Percentiles rank a stretch among this genome's conserved stretches.
Evolutionary conservation across 2,797 vertebrate genomes (phyloP).

Genomic region (Cynodonichthys magdalenae): DNA sequence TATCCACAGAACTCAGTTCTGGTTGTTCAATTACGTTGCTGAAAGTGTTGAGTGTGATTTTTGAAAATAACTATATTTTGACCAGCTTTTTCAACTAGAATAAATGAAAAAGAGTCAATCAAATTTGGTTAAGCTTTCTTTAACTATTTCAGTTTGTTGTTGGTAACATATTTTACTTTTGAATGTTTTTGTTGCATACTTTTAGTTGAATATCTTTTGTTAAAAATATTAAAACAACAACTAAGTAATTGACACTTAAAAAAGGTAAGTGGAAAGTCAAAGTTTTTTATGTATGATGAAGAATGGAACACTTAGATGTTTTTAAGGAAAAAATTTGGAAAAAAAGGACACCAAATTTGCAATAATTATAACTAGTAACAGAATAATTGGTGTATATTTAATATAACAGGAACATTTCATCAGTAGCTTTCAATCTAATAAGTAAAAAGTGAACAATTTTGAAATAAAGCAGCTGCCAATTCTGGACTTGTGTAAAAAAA

Average conservation of each 20-base stretch:
- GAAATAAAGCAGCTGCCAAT: background rate
- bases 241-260: no score
- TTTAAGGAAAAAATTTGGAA: no score
- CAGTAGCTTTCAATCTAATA: background rate
- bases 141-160: background rate
- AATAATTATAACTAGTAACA: no score
- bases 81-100: slow-evolving; percentile 67
- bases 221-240: no score
- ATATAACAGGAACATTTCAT: background rate
- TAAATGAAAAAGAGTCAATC: slow-evolving; percentile 57
- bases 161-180: background rate
- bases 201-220: no score
- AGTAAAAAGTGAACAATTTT: background rate
- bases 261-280: no score
- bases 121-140: slow-evolving; percentile 22
- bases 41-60: slow-evolving; percentile 50
- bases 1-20: slow-evolving; percentile 14
- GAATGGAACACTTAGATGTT: no score
- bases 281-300: no score
- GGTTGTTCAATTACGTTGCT: slow-evolving; percentile 28
- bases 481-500: background rate
- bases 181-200: no score
- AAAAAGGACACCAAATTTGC: no score
- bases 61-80: slow-evolving; percentile 73
- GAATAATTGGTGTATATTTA: no score